Percentiles rank a stretch among this genome's conserved stretches.
Conservation (phyloP, 2,888 invertebrate species). For the Alviniconcha strummeri region DNA sequence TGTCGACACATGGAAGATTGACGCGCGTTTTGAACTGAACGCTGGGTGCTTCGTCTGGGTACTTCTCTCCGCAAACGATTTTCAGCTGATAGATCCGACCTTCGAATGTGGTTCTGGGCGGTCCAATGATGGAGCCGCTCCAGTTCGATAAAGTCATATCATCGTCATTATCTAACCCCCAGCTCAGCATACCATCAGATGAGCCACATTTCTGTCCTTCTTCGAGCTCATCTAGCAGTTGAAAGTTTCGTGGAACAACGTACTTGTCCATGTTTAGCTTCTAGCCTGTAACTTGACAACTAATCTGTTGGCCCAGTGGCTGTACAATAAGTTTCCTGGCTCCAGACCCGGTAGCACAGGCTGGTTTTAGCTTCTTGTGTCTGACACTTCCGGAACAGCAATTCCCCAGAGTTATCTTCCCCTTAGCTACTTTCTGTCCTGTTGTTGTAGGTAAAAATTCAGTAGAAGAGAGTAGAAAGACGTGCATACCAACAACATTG, state of each 20-base stretch:
- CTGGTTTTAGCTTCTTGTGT: no score
- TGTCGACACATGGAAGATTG: constrained; percentile 98
- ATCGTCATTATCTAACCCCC: constrained; percentile 99
- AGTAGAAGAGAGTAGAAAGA: no score
- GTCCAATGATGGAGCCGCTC: constrained; percentile 98
- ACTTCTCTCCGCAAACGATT: constrained; percentile 96
- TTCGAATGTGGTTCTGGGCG: constrained; percentile 97
- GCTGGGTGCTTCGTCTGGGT: constrained; percentile 96
- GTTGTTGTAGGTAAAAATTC: no score
- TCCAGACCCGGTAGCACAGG: no score
- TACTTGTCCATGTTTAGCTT: neutral
- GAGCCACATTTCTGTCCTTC: constrained; percentile 96
- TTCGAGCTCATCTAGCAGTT: constrained; percentile 97
- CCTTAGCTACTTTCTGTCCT: no score
- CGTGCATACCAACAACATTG: no score
- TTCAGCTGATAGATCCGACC: constrained; percentile 94
- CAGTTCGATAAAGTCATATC: constrained; percentile 99
- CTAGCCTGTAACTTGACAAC: no score
- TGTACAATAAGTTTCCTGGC: no score
- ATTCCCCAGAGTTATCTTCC: no score
- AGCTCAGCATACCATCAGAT: constrained; percentile 98
- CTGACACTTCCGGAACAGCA: no score
- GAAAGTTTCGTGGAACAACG: constrained; percentile 95
- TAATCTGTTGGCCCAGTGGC: no score
- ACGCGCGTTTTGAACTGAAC: constrained; percentile 98